Conservation (phyloP, 2,888 invertebrate genomes). For the Spicauda simplicius region DNA sequence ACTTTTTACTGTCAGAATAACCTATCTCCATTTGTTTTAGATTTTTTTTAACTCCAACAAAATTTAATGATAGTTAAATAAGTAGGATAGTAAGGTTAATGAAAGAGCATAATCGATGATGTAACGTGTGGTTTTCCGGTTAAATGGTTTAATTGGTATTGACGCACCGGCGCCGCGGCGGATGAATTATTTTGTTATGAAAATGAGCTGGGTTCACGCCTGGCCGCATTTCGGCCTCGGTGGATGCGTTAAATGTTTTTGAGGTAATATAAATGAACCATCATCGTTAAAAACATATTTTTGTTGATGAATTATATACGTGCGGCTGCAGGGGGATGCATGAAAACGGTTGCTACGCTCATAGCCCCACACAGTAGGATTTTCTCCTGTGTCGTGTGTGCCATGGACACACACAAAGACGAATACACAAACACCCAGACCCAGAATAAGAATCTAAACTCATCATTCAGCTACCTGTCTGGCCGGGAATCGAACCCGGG, state of each 20-base stretch:
- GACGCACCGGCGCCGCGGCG: conserved; percentile 7
- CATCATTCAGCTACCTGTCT: no score
- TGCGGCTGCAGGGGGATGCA: no score
- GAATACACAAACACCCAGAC: no score
- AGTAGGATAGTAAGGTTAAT: background rate
- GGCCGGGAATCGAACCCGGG: no score
- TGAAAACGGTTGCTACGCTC: no score
- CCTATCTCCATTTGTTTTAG: no score
- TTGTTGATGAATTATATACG: background rate
- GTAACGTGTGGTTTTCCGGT: background rate
- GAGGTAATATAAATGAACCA: conserved; percentile 2
- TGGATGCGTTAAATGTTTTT: conserved; percentile 3
- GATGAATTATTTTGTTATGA: conserved; percentile 16
- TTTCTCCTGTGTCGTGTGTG: no score
- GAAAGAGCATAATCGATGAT: background rate
- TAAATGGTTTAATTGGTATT: conserved; percentile 21
- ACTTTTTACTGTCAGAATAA: no score
- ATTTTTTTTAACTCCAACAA: background rate
- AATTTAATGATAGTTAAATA: background rate
- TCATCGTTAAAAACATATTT: background rate
- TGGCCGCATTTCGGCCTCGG: background rate
- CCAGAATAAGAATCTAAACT: no score
- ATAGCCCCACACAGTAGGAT: no score
- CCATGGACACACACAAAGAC: no score
- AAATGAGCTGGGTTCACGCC: conserved; percentile 24